Evolutionary conservation across 2,888 invertebrate species (phyloP).

Genomic region (Argyresthia goedartella): DNA sequence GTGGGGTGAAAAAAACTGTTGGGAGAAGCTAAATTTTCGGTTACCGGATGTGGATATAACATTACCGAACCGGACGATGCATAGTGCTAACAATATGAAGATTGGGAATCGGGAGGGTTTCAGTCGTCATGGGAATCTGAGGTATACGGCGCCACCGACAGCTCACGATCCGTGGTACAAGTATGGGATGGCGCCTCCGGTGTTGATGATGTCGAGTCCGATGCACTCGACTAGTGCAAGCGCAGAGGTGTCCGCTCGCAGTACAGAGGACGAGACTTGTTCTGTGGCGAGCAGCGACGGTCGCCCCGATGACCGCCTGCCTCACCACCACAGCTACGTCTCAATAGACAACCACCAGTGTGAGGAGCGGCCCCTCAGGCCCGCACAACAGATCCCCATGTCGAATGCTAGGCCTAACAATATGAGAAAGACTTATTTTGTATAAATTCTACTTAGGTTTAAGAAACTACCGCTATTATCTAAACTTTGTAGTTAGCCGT

Average conservation of each 20-base stretch:
- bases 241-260: constrained; percentile 73
- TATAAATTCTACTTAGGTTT: constrained; percentile 27
- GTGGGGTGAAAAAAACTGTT: constrained; percentile 88
- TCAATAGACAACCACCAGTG: constrained; percentile 66
- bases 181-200: constrained; percentile 63
- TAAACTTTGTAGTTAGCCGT: not conserved
- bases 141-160: constrained; percentile 66
- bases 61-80: constrained; percentile 69
- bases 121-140: constrained; percentile 59
- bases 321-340: constrained; percentile 71
- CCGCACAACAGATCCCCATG: constrained; percentile 61
- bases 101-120: constrained; percentile 55
- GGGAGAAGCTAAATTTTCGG: constrained; percentile 88
- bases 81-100: constrained; percentile 61
- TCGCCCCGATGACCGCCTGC: constrained; percentile 61
- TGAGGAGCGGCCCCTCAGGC: constrained; percentile 61
- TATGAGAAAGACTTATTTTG: constrained; percentile 66
- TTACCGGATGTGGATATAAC: constrained; percentile 82
- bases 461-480: not conserved
- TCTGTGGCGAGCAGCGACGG: constrained; percentile 70
- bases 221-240: constrained; percentile 71
- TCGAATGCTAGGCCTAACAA: constrained; percentile 52
- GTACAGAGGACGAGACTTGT: constrained; percentile 75
- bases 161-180: constrained; percentile 68
- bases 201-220: constrained; percentile 73